Conservation (phyloP, 2,113 vertebrate genomes). For the Sakesphorus luctuosus region DNA sequence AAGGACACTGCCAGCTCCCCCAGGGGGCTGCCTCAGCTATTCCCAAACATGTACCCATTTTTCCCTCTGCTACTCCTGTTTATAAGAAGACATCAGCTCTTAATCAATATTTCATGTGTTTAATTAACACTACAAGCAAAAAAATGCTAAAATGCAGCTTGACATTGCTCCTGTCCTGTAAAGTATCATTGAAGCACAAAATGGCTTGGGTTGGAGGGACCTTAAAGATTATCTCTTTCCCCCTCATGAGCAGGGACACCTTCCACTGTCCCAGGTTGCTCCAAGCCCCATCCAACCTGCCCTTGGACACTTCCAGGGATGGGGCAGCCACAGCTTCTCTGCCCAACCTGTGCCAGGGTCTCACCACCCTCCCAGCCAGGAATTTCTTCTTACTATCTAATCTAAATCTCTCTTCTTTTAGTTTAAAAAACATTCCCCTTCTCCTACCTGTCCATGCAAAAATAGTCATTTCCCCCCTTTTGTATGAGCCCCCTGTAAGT, state of each 20-base stretch:
- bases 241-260: rapidly evolving
- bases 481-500: neutral
- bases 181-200: neutral
- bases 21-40: neutral
- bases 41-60: neutral
- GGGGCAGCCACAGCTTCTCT: neutral
- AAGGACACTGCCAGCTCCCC: neutral
- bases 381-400: neutral
- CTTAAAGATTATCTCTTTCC: rapidly evolving
- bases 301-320: neutral
- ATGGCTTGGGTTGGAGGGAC: neutral
- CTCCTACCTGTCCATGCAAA: neutral
- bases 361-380: neutral
- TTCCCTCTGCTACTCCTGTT: neutral
- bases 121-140: neutral
- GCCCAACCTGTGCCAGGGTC: neutral
- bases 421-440: neutral
- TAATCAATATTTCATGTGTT: neutral
- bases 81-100: neutral
- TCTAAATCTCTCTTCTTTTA: neutral
- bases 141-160: neutral
- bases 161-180: neutral
- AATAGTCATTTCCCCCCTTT: neutral
- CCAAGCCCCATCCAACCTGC: rapidly evolving
- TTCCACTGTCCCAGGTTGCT: rapidly evolving